These are phyloP conservation scores for Heterotilapia buettikoferi DNA, from an alignment of 2,113 vertebrate species.

Conservation along the genomic window DNA sequence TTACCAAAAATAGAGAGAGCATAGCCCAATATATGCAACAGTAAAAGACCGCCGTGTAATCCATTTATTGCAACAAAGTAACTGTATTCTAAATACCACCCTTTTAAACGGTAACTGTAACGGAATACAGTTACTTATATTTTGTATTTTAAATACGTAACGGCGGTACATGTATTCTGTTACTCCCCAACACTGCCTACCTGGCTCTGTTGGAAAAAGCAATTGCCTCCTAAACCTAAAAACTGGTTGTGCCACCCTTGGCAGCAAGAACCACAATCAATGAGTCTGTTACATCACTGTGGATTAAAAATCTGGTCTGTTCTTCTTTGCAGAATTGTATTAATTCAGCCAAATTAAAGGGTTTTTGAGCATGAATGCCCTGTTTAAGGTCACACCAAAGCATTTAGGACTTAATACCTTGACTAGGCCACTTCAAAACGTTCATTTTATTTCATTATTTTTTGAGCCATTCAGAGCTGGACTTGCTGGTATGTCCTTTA, in stretches of 20 bases:
- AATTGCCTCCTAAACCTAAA: not conserved
- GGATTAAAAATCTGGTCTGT: not conserved
- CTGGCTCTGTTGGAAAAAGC: not conserved
- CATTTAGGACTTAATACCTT: not conserved
- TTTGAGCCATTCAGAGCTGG: not conserved
- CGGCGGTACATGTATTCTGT: fast-evolving
- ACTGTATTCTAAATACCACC: not conserved
- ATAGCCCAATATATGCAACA: not conserved
- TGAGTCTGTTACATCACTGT: not conserved
- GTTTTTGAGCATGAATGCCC: not conserved
- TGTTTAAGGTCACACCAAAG: not conserved
- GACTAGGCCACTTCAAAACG: not conserved
- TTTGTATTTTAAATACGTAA: not conserved
- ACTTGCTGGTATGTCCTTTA: not conserved
- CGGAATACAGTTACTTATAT: not conserved
- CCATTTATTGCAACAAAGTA: not conserved
- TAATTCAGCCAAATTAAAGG: not conserved
- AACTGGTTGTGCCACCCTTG: not conserved
- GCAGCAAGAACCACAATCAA: not conserved
- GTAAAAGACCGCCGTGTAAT: fast-evolving
- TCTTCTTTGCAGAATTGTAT: not conserved
- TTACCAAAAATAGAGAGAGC: not conserved
- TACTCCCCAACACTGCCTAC: not conserved
- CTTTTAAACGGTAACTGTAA: fast-evolving
- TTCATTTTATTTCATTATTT: not conserved